Conservation (phyloP, 2,888 invertebrate genomes). For the Aquatica leii region DNA sequence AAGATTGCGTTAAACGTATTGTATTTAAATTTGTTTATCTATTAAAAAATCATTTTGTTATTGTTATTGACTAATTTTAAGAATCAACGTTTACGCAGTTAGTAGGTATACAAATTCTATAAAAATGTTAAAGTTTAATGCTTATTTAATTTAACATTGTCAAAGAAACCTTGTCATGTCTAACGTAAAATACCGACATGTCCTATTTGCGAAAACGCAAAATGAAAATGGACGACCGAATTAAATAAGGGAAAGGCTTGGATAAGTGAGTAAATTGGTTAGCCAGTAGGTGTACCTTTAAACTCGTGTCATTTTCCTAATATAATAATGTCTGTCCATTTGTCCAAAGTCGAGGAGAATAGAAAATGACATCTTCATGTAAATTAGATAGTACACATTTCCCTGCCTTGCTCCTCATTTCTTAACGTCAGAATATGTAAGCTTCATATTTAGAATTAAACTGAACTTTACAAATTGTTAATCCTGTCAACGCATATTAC, state of each 20-base stretch:
- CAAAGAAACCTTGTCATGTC: no score
- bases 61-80: no score
- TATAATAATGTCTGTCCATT: slow-evolving; percentile 38
- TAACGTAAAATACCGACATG: no score
- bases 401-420: slow-evolving; percentile 43
- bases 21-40: no score
- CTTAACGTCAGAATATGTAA: slow-evolving; percentile 42
- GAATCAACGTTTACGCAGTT: no score
- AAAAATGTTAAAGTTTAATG: no score
- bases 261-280: slow-evolving; percentile 32
- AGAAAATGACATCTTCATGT: slow-evolving; percentile 50
- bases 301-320: slow-evolving; percentile 33
- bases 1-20: no score
- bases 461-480: slow-evolving; percentile 49
- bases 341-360: slow-evolving; percentile 38
- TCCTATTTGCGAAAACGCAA: no score
- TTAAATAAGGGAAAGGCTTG: slow-evolving; percentile 31
- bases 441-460: slow-evolving; percentile 42
- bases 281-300: slow-evolving; percentile 33
- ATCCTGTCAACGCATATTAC: slow-evolving; percentile 48
- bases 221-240: no score
- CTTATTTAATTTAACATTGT: no score
- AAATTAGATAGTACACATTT: slow-evolving; percentile 52
- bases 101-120: no score
- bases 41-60: no score